These are phyloP conservation scores for Octopus bimaculoides DNA, from an alignment of 1,140 invertebrate genomes.

Conservation along the genomic window DNA sequence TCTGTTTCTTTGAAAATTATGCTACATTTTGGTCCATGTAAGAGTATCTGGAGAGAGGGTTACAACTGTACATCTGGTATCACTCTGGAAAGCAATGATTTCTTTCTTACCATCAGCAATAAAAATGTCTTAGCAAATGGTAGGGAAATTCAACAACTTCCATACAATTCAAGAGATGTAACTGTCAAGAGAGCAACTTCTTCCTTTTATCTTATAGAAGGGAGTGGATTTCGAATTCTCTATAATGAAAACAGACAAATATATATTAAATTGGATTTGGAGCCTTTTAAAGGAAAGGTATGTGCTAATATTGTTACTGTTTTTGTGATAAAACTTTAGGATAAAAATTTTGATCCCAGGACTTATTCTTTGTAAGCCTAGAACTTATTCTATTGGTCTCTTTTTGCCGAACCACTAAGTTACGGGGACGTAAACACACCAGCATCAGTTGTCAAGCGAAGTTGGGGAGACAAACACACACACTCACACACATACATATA, in stretches of 20 bases:
- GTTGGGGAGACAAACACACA: too few species aligned
- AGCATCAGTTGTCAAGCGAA: too few species aligned
- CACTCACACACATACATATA: too few species aligned
- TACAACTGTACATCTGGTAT: neutral
- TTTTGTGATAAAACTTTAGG: neutral
- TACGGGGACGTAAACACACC: too few species aligned
- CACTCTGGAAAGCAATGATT: neutral
- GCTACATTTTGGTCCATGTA: neutral
- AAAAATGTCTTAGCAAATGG: neutral
- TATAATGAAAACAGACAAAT: conserved; percentile 2
- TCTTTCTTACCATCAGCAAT: neutral
- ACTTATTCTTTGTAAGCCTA: too few species aligned
- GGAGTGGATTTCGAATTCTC: neutral
- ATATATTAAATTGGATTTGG: conserved; percentile 2
- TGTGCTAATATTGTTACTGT: neutral
- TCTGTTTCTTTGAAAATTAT: neutral
- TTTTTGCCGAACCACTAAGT: too few species aligned
- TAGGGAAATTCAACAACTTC: neutral
- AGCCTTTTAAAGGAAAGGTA: conserved; percentile 11
- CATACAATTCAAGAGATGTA: neutral
- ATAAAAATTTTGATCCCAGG: too few species aligned
- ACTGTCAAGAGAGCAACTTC: neutral
- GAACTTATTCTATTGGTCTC: too few species aligned
- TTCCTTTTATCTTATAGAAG: neutral
- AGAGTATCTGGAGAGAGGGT: neutral